Base-by-base conservation (phyloP, 2,888 invertebrate species). In the Harmothoe impar region DNA sequence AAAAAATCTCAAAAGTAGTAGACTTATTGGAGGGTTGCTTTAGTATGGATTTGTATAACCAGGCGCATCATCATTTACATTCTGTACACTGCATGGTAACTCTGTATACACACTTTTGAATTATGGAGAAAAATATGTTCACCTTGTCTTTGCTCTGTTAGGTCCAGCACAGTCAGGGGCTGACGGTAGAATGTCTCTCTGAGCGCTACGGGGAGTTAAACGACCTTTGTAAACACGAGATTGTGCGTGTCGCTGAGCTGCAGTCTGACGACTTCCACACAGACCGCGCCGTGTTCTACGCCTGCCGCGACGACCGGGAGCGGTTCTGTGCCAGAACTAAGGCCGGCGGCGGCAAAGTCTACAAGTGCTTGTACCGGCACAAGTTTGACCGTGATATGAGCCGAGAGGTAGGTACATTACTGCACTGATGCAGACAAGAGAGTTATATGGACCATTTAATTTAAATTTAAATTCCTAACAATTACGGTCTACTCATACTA, bases 201-300 rank as follows among this genome's bases (percentile, higher is more conserved):
- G 97, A 97, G 92, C 97, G 97, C 54, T 93, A 96, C 31, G 93
- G 93, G 3, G 93, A 94, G 90, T 95, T 98, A 52, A 96, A 96
- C 7, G 95, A 96, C 0, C 96, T 96, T 29, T 99, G 99, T 95
- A 97, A 97, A 93, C 97, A 97, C 91, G 98, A 98, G 95, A 97
- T 99, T 12, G 96, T 97, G 91, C 97, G 97, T 86, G 96, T 99
- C 10, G 98, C 98, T 5, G 98, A 99, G 96, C 97, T 99, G 93
- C 99, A 99, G 96, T 97, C 98, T 0, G 98, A 97, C 93, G 98
- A 98, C 94, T 97, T 98, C 90, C 98, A 98, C 95, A 96, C 98
- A 91, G 99, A 99, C 95, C 97, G 98, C 91, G 97, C 98, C 90
- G 96, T 99, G 92, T 99, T 97, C 96, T 97, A 98, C 94, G 98